Conservation (phyloP, 1,140 invertebrate genomes). For the Temnothorax nylanderi region DNA sequence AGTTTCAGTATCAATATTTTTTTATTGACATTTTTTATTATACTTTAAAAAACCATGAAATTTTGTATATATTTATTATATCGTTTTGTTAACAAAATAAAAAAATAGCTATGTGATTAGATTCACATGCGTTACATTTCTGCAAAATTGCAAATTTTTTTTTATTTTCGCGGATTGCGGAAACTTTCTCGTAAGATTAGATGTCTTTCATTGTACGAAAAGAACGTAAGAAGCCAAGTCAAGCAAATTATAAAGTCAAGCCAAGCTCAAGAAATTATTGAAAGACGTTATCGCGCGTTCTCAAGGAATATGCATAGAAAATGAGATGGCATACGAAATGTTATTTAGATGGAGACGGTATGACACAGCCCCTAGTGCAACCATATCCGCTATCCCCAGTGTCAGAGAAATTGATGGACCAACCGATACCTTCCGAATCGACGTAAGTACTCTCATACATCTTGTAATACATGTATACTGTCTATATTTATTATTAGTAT, state of each 20-base stretch:
- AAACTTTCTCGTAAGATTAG: background rate
- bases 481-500: background rate
- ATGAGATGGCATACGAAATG: slow-evolving; percentile 47
- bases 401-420: slow-evolving; percentile 89
- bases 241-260: background rate
- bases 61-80: background rate
- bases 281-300: background rate
- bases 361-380: slow-evolving; percentile 89
- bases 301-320: slow-evolving; percentile 1
- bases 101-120: background rate
- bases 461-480: background rate
- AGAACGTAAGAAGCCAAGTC: background rate
- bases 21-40: too few relatives aligned
- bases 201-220: background rate
- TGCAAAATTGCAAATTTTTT: background rate
- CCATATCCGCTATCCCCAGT: slow-evolving; percentile 89
- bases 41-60: background rate
- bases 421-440: slow-evolving; percentile 90
- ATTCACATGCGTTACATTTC: background rate
- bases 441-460: slow-evolving; percentile 87
- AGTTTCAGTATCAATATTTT: background rate
- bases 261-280: slow-evolving; percentile 15
- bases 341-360: slow-evolving; percentile 80
- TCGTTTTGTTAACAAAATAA: background rate
- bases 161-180: background rate